phyloP scores from a whole-genome alignment of 2,888 invertebrate genomes.

The Quadriops clusia region DNA sequence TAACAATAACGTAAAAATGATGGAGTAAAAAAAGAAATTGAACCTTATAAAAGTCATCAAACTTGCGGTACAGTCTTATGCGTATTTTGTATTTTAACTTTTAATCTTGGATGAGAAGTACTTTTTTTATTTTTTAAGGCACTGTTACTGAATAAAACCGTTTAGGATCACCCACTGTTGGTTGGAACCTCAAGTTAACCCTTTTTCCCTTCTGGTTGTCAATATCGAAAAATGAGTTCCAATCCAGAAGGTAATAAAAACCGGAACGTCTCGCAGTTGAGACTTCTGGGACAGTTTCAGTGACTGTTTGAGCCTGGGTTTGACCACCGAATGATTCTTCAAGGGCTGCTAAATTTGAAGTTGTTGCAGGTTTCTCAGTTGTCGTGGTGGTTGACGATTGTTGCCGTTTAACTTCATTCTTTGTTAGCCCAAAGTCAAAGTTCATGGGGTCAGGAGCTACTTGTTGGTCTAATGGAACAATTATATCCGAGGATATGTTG shows the following conservation, averaged over 20 bases:
- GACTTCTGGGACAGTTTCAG: conserved; percentile 45
- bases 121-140: conserved; percentile 40
- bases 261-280: conserved; percentile 62
- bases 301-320: conserved; percentile 37
- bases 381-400: conserved; percentile 23
- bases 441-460: conserved; percentile 35
- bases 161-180: conserved; percentile 68
- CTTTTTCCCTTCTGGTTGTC: conserved; percentile 59
- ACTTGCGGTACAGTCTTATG: too few relatives aligned
- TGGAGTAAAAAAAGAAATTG: too few relatives aligned
- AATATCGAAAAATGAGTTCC: conserved; percentile 78
- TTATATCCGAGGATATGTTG: too few relatives aligned
- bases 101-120: too few relatives aligned
- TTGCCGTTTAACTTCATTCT: conserved; percentile 42
- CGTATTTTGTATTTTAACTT: too few relatives aligned
- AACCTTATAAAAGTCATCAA: too few relatives aligned
- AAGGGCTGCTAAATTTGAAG: conserved; percentile 50
- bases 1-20: too few relatives aligned
- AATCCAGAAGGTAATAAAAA: conserved; percentile 74
- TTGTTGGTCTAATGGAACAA: conserved; percentile 25
- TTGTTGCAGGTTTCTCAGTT: conserved; percentile 10
- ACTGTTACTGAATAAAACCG: conserved; percentile 64
- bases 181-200: conserved; percentile 69
- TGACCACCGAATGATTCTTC: conserved; percentile 68
- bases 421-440: conserved; percentile 28